These are phyloP conservation scores for Melanotaenia duboulayi DNA, from an alignment of 2,113 vertebrate genomes.

Conservation along the genomic window DNA sequence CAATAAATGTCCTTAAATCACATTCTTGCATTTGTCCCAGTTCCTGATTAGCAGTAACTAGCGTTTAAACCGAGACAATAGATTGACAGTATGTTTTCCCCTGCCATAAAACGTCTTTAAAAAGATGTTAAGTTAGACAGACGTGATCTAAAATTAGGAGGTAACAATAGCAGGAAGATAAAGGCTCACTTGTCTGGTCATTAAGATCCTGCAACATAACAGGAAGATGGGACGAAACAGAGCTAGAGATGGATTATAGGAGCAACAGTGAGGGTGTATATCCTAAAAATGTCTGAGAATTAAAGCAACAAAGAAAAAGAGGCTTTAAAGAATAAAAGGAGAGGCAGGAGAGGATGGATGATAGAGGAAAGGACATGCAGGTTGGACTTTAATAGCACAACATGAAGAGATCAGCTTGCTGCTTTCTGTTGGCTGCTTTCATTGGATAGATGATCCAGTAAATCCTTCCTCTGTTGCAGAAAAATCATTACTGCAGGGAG, in stretches of 20 bases:
- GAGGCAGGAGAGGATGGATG: background rate
- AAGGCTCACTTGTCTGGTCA: background rate
- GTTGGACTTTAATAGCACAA: slow-evolving; percentile 25
- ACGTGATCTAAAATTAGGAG: too few relatives aligned
- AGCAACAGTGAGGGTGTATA: background rate
- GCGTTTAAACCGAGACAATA: too few relatives aligned
- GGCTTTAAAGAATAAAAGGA: background rate
- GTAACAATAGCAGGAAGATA: background rate
- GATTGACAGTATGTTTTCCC: too few relatives aligned
- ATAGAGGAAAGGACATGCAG: slow-evolving; percentile 9
- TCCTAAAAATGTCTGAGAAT: slow-evolving; percentile 1
- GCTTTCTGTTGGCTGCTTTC: slow-evolving; percentile 38
- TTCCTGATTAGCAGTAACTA: too few relatives aligned
- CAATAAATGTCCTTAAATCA: too few relatives aligned
- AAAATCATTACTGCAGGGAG: slow-evolving; percentile 48
- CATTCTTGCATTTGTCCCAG: too few relatives aligned
- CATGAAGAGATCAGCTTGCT: slow-evolving; percentile 52
- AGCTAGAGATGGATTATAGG: background rate
- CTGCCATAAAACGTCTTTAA: too few relatives aligned
- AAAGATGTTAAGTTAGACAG: background rate
- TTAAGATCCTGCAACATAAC: background rate
- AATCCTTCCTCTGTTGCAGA: slow-evolving; percentile 54
- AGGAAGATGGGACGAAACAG: background rate
- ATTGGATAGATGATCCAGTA: slow-evolving; percentile 51
- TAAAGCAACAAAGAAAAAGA: slow-evolving; percentile 1